phyloP scores from a whole-genome alignment of 1,140 invertebrate genomes.

The Parasteatoda tepidariorum region DNA sequence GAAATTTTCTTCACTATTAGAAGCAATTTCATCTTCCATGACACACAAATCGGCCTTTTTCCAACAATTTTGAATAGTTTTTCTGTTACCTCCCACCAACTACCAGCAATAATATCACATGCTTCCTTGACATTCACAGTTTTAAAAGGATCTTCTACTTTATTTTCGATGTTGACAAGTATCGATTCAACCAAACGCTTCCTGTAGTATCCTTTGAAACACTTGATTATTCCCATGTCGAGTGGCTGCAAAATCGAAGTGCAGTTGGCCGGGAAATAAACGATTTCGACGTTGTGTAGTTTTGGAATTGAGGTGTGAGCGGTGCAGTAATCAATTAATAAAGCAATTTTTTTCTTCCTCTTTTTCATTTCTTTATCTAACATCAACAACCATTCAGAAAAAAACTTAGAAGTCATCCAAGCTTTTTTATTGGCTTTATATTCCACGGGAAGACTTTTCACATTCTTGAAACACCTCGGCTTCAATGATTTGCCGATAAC shows the following conservation, averaged over 20 bases:
- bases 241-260: conserved; percentile 4
- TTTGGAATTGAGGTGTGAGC: conserved; percentile 12
- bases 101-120: conserved; percentile 4
- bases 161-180: background rate
- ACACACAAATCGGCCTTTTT: conserved; percentile 10
- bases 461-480: conserved; percentile 1
- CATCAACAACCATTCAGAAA: background rate
- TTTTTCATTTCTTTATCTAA: conserved; percentile 1
- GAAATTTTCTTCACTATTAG: conserved; percentile 2
- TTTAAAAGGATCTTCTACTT: conserved; percentile 1
- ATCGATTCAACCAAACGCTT: background rate
- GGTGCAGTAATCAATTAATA: conserved; percentile 21
- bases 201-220: conserved; percentile 19
- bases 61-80: conserved; percentile 1
- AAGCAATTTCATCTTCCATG: background rate
- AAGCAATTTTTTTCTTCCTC: conserved; percentile 8
- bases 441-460: conserved; percentile 25
- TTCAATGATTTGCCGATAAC: conserved; percentile 34
- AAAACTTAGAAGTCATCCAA: conserved; percentile 21
- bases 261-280: background rate
- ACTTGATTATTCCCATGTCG: background rate
- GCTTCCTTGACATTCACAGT: conserved; percentile 2
- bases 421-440: conserved; percentile 26
- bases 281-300: background rate
- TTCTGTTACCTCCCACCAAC: conserved; percentile 13